Conservation (phyloP, 2,888 invertebrate species). For the Lampropteryx suffumata region DNA sequence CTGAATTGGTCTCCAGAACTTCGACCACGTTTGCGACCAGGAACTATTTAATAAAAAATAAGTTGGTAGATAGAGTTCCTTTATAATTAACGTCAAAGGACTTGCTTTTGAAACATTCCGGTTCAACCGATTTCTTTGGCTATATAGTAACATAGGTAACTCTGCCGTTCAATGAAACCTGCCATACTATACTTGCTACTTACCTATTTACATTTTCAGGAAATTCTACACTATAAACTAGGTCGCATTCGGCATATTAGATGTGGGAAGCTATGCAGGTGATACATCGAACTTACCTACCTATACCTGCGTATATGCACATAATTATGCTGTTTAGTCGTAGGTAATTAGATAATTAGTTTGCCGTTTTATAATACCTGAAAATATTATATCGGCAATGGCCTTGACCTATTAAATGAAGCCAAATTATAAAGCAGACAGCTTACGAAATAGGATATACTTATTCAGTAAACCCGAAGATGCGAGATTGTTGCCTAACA, state of each 20-base stretch:
- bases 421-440: slow-evolving; percentile 1
- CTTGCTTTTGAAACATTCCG: no score
- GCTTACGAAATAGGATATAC: slow-evolving; percentile 2
- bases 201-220: slow-evolving; percentile 5
- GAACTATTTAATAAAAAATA: no score
- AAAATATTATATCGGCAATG: slow-evolving; percentile 1
- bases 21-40: no score
- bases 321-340: no score
- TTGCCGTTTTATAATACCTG: no score
- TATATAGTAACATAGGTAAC: not conserved
- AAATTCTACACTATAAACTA: slow-evolving; percentile 18
- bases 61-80: no score
- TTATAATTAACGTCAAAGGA: no score
- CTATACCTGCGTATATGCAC: not conserved
- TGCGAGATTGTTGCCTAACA: no score
- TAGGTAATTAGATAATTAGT: no score
- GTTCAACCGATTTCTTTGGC: no score
- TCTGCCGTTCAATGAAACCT: not conserved
- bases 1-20: no score
- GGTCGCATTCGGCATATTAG: slow-evolving; percentile 18
- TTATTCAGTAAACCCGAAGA: slow-evolving; percentile 1
- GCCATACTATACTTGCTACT: not conserved
- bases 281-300: slow-evolving; percentile 17
- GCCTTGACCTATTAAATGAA: slow-evolving; percentile 12
- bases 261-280: slow-evolving; percentile 21